Percentiles rank a stretch among this genome's conserved stretches.
Conservation (phyloP, 2,888 invertebrate genomes). For the Deilephila elpenor region DNA sequence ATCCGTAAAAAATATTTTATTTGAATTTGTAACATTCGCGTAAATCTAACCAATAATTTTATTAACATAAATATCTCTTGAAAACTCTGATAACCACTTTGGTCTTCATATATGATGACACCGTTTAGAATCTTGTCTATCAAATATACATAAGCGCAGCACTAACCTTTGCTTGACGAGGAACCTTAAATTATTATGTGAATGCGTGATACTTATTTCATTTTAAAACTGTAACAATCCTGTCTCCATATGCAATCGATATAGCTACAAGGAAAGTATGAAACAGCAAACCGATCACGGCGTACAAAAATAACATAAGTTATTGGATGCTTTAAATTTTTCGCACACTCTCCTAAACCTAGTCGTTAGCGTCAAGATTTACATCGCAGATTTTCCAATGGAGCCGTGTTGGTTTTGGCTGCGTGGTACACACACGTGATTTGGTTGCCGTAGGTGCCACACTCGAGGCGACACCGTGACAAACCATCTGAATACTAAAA, state of each 20-base stretch:
- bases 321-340: conserved; percentile 65
- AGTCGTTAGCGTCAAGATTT: conserved; percentile 82
- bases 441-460: conserved; percentile 74
- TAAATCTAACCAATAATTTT: too few relatives aligned
- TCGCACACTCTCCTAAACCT: conserved; percentile 76
- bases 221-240: too few relatives aligned
- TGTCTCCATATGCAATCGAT: neutral
- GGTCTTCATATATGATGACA: too few relatives aligned
- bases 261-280: neutral
- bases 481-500: conserved; percentile 78
- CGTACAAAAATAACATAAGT: conserved; percentile 37
- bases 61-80: too few relatives aligned
- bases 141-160: too few relatives aligned
- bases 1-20: too few relatives aligned
- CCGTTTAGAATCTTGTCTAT: too few relatives aligned
- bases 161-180: too few relatives aligned
- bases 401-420: conserved; percentile 77
- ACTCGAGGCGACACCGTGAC: conserved; percentile 70
- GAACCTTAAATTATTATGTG: too few relatives aligned
- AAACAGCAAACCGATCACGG: conserved; percentile 1
- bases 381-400: conserved; percentile 80
- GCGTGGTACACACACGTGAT: conserved; percentile 83
- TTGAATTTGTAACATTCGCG: too few relatives aligned
- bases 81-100: too few relatives aligned
- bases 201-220: too few relatives aligned